These are phyloP conservation scores for Saxidomus purpurata DNA, from an alignment of 1,140 invertebrate species.

Conservation along the genomic window DNA sequence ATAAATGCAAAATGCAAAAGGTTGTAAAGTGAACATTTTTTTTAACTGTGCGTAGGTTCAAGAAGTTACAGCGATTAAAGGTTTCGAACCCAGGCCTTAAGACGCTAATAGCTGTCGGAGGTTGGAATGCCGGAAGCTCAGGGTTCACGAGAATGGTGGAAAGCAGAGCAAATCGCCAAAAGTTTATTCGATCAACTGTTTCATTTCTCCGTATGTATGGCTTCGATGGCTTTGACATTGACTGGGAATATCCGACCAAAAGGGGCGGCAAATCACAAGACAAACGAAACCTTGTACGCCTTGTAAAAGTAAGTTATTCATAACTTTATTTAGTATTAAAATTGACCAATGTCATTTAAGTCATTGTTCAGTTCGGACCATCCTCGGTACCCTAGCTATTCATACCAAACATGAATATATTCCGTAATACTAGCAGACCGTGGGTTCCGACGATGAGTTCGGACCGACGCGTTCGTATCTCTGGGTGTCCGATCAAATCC, in stretches of 20 bases:
- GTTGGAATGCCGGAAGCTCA: slow-evolving; percentile 69
- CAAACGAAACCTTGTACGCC: slow-evolving; percentile 94
- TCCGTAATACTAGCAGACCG: too few species aligned
- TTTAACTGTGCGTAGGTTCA: slow-evolving; percentile 5
- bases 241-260: slow-evolving; percentile 98
- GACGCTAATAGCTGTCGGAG: slow-evolving; percentile 71
- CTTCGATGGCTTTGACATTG: slow-evolving; percentile 98
- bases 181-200: slow-evolving; percentile 88
- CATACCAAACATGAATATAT: too few species aligned
- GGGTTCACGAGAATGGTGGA: slow-evolving; percentile 67
- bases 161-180: slow-evolving; percentile 59
- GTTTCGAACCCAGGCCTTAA: slow-evolving; percentile 86
- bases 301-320: slow-evolving; percentile 93
- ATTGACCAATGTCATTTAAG: too few species aligned
- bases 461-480: too few species aligned
- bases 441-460: neutral
- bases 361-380: too few species aligned
- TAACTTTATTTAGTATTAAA: too few species aligned
- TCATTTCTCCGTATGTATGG: slow-evolving; percentile 96
- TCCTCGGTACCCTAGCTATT: too few species aligned
- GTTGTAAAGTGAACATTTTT: too few species aligned
- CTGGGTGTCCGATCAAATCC: too few species aligned
- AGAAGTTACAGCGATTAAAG: slow-evolving; percentile 25
- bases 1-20: too few species aligned
- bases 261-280: slow-evolving; percentile 96